Conservation (phyloP, 2,797 vertebrate species). For the Oryzias dopingdopingensis region DNA sequence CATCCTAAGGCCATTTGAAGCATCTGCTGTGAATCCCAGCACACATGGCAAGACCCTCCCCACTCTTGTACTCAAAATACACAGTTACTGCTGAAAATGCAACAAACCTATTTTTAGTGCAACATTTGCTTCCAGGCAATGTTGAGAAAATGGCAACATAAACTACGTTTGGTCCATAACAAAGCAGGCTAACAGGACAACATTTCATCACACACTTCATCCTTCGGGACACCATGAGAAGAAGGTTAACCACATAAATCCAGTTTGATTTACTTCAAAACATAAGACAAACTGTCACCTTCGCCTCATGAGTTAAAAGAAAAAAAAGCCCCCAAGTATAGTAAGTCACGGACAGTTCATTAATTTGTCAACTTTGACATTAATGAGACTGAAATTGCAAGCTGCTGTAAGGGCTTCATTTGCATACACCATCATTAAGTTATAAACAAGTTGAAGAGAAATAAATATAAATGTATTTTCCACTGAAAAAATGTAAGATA, state of each 20-base stretch:
- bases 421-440: slow-evolving; percentile 22
- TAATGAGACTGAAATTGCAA: slow-evolving; percentile 26
- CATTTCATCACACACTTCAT: slow-evolving; percentile 10
- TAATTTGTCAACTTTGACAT: slow-evolving; percentile 26
- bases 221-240: not conserved
- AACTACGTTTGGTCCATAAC: too few relatives aligned
- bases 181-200: not conserved
- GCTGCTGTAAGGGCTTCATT: slow-evolving; percentile 25
- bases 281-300: slow-evolving; percentile 21
- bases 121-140: slow-evolving; percentile 13
- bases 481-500: slow-evolving; percentile 13
- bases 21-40: slow-evolving; percentile 30
- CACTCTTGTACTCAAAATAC: slow-evolving; percentile 6
- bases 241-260: slow-evolving; percentile 17
- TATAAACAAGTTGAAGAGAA: slow-evolving; percentile 10
- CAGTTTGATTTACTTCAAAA: slow-evolving; percentile 7
- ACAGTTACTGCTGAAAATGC: not conserved
- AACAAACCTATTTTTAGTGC: slow-evolving; percentile 2
- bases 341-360: slow-evolving; percentile 6
- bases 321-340: slow-evolving; percentile 5
- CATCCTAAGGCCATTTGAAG: slow-evolving; percentile 23
- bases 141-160: slow-evolving; percentile 5
- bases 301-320: slow-evolving; percentile 12
- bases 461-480: slow-evolving; percentile 6
- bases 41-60: slow-evolving; percentile 1